phyloP scores from a whole-genome alignment of 2,888 invertebrate genomes.

The Limnephilus marmoratus region DNA sequence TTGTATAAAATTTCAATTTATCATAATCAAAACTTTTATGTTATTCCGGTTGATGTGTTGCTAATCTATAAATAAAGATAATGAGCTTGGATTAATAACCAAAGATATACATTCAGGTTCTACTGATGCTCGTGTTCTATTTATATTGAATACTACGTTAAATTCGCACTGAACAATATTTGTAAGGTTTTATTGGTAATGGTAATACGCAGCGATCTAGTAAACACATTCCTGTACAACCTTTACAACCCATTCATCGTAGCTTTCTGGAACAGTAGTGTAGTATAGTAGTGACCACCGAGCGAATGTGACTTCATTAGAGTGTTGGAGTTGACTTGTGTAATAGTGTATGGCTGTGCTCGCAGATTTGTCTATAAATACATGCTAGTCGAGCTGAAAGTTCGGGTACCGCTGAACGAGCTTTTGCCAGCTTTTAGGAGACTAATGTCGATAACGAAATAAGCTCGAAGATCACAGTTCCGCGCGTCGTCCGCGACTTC shows the following conservation, averaged over 20 bases:
- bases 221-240: neutral
- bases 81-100: neutral
- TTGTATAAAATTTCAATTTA: neutral
- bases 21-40: neutral
- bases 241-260: slow-evolving; percentile 9
- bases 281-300: slow-evolving; percentile 35
- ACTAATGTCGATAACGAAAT: slow-evolving; percentile 56
- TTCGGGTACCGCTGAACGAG: slow-evolving; percentile 44
- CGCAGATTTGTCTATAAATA: slow-evolving; percentile 63
- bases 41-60: neutral
- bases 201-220: neutral
- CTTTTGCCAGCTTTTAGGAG: slow-evolving; percentile 42
- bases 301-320: slow-evolving; percentile 47
- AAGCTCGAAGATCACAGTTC: slow-evolving; percentile 45
- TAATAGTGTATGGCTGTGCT: slow-evolving; percentile 38
- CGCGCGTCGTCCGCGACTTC: slow-evolving; percentile 16
- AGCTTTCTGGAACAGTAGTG: slow-evolving; percentile 26
- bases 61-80: neutral
- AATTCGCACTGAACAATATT: neutral
- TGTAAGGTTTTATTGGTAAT: neutral
- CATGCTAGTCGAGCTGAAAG: slow-evolving; percentile 51
- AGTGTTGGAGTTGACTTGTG: slow-evolving; percentile 43
- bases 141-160: neutral
- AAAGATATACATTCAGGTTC: neutral
- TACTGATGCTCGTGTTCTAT: neutral